Evolutionary conservation across 2,113 vertebrate species (phyloP), one percentile per base, ranked within the genome.

Genomic region (Lagopus muta): DNA sequence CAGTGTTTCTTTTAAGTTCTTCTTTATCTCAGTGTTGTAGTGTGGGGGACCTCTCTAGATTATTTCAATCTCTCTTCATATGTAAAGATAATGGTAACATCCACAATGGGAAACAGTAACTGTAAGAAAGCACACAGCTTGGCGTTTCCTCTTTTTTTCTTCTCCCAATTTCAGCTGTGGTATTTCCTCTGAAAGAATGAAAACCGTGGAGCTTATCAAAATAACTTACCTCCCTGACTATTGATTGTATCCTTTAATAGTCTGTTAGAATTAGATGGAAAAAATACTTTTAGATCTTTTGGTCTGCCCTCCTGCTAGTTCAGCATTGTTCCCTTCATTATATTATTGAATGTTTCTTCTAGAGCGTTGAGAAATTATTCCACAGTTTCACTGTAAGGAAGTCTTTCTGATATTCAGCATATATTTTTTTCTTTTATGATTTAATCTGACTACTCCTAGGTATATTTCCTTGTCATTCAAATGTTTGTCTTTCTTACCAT

Each of bases 211-310:
- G 94, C 89, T 92, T 96, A 95, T 94, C 93, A 96, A 94, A 96
- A 96, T 96, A 92, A 93, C 94, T 96, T 88, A 95, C 89, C 89
- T 96, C 95, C 95, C 91, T 95, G 94, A 86, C 94, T 94, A 94
- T 96, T 95, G 94, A 95, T 95, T 95, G 91, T 93, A 76, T 87
- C 78, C 87, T 95, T 95, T 95, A 96, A 91, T 85, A 50, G 95
- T 85, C 94, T 0, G 15, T 88, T 91, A 95, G 85, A 96, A 96
- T 97, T 93, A 92, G 85, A 72, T 72, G 40, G 80, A 91, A 82
- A 83, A 97, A 94, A 94, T 96, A 69, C 91, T 60, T 91, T 91
- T 40, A 88, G 69, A 91, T 93, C 82, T 94, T 95, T 89, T 91
- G 70, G 86, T 96, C 90, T 92, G 88, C 64, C 69, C 81, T 73